Percentiles rank a stretch among this genome's conserved stretches.
Conservation (phyloP, 2,888 invertebrate genomes). For the Hyppa rectilinea region DNA sequence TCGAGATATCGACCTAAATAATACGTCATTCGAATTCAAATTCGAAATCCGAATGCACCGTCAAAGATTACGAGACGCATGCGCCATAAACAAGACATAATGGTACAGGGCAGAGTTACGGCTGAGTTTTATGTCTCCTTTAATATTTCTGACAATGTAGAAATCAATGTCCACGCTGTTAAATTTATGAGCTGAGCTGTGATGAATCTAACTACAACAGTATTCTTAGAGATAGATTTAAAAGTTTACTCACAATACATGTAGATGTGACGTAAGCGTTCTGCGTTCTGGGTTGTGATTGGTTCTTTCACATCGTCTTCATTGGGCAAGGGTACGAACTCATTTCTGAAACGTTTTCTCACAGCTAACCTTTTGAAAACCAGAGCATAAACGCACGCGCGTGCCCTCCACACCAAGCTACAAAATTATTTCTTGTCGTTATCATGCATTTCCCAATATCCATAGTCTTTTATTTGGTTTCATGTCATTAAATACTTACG, state of each 20-base stretch:
- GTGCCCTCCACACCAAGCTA: no score
- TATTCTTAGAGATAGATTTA: slow-evolving; percentile 10
- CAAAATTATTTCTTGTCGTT: no score
- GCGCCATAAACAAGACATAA: slow-evolving; percentile 55
- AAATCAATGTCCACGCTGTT: slow-evolving; percentile 41
- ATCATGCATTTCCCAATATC: no score
- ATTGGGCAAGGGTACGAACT: neutral
- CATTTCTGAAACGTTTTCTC: neutral
- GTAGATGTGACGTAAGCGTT: neutral
- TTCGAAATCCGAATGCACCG: slow-evolving; percentile 32
- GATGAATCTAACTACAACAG: slow-evolving; percentile 25
- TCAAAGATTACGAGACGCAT: slow-evolving; percentile 43
- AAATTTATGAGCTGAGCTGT: slow-evolving; percentile 45
- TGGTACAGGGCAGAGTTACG: slow-evolving; percentile 33
- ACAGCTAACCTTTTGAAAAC: no score
- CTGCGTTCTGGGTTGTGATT: neutral
- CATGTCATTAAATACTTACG: no score
- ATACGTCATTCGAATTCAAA: slow-evolving; percentile 40
- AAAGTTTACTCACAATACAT: neutral
- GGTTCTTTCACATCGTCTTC: neutral
- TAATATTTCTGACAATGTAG: slow-evolving; percentile 48
- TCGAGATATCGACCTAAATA: slow-evolving; percentile 58
- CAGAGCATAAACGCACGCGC: no score
- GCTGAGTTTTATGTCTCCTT: slow-evolving; percentile 42
- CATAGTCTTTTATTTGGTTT: no score